Evolutionary conservation across 2,113 vertebrate species (phyloP).

Genomic region (Myocastor coypus): DNA sequence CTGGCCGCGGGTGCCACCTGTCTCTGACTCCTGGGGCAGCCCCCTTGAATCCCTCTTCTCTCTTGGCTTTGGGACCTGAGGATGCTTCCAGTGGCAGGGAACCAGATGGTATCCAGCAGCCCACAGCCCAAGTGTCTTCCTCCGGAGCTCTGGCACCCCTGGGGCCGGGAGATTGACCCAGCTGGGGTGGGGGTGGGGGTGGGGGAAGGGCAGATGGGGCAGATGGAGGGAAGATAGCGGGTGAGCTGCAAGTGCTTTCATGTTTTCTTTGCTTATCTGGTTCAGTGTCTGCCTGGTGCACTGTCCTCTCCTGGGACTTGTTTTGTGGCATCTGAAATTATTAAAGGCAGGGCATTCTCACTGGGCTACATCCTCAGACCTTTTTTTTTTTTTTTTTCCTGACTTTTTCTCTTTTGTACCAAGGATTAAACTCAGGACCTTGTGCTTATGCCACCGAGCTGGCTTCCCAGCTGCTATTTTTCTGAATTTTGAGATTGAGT

Average conservation of each 20-base stretch:
- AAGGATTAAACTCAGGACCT: too few relatives aligned
- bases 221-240: not conserved
- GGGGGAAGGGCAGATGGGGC: not conserved
- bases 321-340: not conserved
- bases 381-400: not conserved
- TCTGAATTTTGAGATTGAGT: not conserved
- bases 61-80: not conserved
- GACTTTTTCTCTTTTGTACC: too few relatives aligned
- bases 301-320: not conserved
- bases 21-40: not conserved
- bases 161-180: not conserved
- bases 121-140: not conserved
- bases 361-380: not conserved
- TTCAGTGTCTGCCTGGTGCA: not conserved
- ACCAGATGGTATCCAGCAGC: not conserved
- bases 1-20: not conserved
- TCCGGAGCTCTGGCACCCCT: not conserved
- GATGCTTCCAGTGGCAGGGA: not conserved
- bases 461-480: not conserved
- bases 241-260: not conserved
- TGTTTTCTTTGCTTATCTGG: not conserved
- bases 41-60: not conserved
- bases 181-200: accelerated
- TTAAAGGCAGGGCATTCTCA: not conserved
- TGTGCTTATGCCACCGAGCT: too few relatives aligned